A percentile compares a stretch with the other conserved stretches of the same genome.
These are phyloP conservation scores for Cheilosia impressa DNA, from an alignment of 2,888 invertebrate genomes.

Conservation along the genomic window DNA sequence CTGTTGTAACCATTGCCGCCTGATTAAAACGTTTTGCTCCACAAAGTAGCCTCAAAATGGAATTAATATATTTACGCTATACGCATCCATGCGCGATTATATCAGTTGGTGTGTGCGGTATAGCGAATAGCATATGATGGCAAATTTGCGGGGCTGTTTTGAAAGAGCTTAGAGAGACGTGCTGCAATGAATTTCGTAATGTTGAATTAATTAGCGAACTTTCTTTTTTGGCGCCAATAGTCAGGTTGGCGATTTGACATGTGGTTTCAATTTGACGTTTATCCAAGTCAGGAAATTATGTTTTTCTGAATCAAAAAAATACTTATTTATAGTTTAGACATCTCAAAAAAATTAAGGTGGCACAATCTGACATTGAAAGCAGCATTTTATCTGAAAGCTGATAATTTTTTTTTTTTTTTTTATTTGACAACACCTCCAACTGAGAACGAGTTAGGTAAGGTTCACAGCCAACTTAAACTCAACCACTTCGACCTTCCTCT, in stretches of 20 bases:
- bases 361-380: too few relatives aligned
- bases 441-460: too few relatives aligned
- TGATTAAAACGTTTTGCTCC: conserved; percentile 44
- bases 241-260: neutral
- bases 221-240: neutral
- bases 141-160: neutral
- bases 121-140: conserved; percentile 8
- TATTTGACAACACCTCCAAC: too few relatives aligned
- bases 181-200: conserved; percentile 29
- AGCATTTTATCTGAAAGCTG: too few relatives aligned
- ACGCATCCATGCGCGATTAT: conserved; percentile 9
- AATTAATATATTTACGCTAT: conserved; percentile 59
- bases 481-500: too few relatives aligned
- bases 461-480: too few relatives aligned
- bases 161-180: neutral
- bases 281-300: neutral
- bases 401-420: too few relatives aligned
- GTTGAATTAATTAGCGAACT: conserved; percentile 17
- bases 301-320: too few relatives aligned
- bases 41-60: conserved; percentile 47
- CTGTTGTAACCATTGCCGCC: conserved; percentile 52
- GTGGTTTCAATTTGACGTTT: neutral
- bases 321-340: too few relatives aligned
- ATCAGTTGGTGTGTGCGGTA: conserved; percentile 1
- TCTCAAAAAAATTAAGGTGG: too few relatives aligned